Evolutionary conservation across 2,888 invertebrate genomes (phyloP).

Genomic region (Drosophila hamatofila): DNA sequence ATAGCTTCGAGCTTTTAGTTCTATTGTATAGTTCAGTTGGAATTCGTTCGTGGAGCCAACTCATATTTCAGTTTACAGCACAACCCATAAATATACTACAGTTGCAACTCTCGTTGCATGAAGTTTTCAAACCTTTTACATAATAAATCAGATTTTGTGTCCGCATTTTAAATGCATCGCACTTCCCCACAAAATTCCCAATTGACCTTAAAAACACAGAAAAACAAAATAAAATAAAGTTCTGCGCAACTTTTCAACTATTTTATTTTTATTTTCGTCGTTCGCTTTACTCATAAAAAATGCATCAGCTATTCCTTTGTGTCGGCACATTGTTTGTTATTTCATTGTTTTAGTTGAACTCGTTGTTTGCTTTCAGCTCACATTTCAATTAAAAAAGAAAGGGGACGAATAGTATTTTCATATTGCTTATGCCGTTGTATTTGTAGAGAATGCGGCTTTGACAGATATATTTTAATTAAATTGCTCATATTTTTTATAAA

Average conservation of each 20-base stretch:
- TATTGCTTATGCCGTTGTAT: not conserved
- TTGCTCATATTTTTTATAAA: slow-evolving; percentile 8
- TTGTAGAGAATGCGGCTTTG: slow-evolving; percentile 3
- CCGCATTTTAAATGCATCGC: slow-evolving; percentile 11
- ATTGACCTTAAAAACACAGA: slow-evolving; percentile 20
- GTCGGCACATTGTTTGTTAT: slow-evolving; percentile 42
- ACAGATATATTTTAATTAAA: slow-evolving; percentile 12
- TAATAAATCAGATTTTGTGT: slow-evolving; percentile 45
- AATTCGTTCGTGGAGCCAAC: not conserved
- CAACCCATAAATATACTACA: slow-evolving; percentile 22
- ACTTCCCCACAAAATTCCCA: slow-evolving; percentile 25
- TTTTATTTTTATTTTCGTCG: slow-evolving; percentile 7
- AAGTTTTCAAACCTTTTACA: slow-evolving; percentile 18
- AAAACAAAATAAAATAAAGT: slow-evolving; percentile 25
- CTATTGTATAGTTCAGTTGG: not conserved
- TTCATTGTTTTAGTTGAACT: slow-evolving; percentile 55
- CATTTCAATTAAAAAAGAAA: slow-evolving; percentile 47
- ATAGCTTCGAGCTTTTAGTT: not conserved
- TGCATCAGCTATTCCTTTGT: slow-evolving; percentile 53
- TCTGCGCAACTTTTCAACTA: slow-evolving; percentile 40
- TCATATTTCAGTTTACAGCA: not conserved
- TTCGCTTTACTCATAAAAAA: slow-evolving; percentile 46
- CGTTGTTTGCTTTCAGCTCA: slow-evolving; percentile 25
- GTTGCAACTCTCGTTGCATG: not conserved
- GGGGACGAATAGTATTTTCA: slow-evolving; percentile 1